These are phyloP conservation scores for Scrobipalpa atriplicella DNA, from an alignment of 2,888 invertebrate species.

Conservation along the genomic window DNA sequence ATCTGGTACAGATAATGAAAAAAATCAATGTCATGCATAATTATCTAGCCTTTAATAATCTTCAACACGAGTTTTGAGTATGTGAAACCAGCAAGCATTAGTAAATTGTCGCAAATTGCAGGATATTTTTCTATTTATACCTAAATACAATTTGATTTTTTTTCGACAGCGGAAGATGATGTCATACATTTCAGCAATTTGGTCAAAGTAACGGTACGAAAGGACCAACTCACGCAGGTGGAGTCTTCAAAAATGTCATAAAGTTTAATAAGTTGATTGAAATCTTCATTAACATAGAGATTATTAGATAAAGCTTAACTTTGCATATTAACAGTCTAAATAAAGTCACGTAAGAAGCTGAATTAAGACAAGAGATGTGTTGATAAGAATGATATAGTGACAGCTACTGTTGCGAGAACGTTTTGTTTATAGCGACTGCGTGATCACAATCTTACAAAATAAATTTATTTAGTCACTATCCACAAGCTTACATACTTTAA, in stretches of 20 bases:
- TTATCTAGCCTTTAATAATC: too few relatives aligned
- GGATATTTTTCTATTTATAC: background rate
- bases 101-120: too few relatives aligned
- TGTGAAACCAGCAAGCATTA: too few relatives aligned
- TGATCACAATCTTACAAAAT: slow-evolving; percentile 27
- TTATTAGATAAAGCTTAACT: background rate
- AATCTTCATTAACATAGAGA: slow-evolving; percentile 12
- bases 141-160: background rate
- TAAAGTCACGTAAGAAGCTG: background rate
- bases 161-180: background rate
- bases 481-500: background rate
- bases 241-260: slow-evolving; percentile 1
- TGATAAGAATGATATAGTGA: slow-evolving; percentile 32
- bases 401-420: slow-evolving; percentile 28
- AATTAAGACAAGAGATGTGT: slow-evolving; percentile 19
- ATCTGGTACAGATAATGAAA: too few relatives aligned
- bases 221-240: slow-evolving; percentile 7
- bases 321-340: slow-evolving; percentile 3
- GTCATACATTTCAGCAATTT: background rate
- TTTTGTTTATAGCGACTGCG: slow-evolving; percentile 26
- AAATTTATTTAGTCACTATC: slow-evolving; percentile 23
- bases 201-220: slow-evolving; percentile 5
- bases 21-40: too few relatives aligned
- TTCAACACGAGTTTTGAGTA: too few relatives aligned
- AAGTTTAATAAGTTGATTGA: background rate